These are phyloP conservation scores for Brachionus calyciflorus DNA, from an alignment of 1,140 invertebrate genomes.

Conservation along the genomic window DNA sequence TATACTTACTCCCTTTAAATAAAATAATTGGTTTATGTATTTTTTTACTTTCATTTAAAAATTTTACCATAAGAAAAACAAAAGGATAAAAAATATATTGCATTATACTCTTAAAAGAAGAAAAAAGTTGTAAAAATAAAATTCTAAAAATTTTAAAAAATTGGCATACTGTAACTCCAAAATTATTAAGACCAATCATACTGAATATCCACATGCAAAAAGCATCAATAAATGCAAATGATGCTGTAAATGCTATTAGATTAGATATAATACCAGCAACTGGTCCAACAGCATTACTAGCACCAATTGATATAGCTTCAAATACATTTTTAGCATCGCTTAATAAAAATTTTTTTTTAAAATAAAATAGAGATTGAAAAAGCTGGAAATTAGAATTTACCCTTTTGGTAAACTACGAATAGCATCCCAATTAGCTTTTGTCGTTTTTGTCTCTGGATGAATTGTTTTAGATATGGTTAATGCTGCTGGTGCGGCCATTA, in stretches of 20 bases:
- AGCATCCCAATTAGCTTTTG: constrained; percentile 34
- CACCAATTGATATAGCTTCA: constrained; percentile 43
- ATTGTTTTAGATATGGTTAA: constrained; percentile 49
- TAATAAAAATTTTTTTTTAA: neutral
- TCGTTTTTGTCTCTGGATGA: constrained; percentile 48
- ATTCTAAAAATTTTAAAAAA: constrained; percentile 22
- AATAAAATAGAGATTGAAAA: neutral
- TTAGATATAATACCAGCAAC: constrained; percentile 25
- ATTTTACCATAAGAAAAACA: constrained; percentile 37
- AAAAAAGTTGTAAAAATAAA: neutral
- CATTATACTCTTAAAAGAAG: constrained; percentile 31
- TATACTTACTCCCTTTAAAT: neutral
- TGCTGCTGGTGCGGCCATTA: constrained; percentile 50
- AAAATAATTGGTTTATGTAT: too few species aligned
- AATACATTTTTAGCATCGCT: constrained; percentile 41
- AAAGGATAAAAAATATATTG: constrained; percentile 46
- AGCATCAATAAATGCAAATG: constrained; percentile 39
- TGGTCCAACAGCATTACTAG: constrained; percentile 10
- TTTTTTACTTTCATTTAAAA: neutral
- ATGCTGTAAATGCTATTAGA: constrained; percentile 43
- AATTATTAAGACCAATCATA: constrained; percentile 3
- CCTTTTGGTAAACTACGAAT: constrained; percentile 13
- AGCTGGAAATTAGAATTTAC: neutral
- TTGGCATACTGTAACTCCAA: constrained; percentile 42
- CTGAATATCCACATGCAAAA: constrained; percentile 26